phyloP scores from a whole-genome alignment of 1,140 invertebrate genomes.

The Xylocopa sonorina region DNA sequence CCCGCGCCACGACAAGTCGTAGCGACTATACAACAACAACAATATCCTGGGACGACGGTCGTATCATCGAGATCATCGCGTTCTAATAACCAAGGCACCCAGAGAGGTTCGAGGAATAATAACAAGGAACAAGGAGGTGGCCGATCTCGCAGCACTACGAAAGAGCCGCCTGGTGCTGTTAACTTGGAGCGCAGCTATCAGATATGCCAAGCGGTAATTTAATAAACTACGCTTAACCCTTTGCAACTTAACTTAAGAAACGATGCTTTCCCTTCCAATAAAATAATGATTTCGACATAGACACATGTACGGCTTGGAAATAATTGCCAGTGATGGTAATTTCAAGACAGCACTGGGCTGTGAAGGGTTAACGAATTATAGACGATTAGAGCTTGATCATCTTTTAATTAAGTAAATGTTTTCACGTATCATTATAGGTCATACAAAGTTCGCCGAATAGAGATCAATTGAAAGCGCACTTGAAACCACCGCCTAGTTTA shows the following conservation, averaged over 20 bases:
- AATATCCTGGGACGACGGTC: slow-evolving; percentile 73
- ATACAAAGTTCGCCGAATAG: slow-evolving; percentile 95
- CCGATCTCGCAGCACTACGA: slow-evolving; percentile 84
- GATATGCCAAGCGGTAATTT: slow-evolving; percentile 94
- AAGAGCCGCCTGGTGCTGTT: slow-evolving; percentile 92
- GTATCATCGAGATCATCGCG: slow-evolving; percentile 82
- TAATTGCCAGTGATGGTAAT: no score
- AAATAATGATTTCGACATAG: no score
- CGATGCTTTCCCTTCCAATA: background rate
- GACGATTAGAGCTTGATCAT: background rate
- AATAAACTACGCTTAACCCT: background rate
- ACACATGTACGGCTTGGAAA: no score
- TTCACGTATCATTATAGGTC: slow-evolving; percentile 68
- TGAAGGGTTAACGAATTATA: no score
- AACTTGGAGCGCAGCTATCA: slow-evolving; percentile 97
- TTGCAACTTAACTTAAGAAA: background rate
- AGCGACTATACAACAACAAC: slow-evolving; percentile 70
- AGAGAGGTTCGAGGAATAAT: slow-evolving; percentile 77
- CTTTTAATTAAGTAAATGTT: background rate
- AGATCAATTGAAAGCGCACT: slow-evolving; percentile 91
- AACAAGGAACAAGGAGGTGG: slow-evolving; percentile 78
- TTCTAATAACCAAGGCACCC: slow-evolving; percentile 78
- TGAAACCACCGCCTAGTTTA: slow-evolving; percentile 91
- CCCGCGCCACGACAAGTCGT: slow-evolving; percentile 74
- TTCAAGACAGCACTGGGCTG: no score